Evolutionary conservation across 2,113 vertebrate genomes (phyloP).

Genomic region (Furnarius figulus): DNA sequence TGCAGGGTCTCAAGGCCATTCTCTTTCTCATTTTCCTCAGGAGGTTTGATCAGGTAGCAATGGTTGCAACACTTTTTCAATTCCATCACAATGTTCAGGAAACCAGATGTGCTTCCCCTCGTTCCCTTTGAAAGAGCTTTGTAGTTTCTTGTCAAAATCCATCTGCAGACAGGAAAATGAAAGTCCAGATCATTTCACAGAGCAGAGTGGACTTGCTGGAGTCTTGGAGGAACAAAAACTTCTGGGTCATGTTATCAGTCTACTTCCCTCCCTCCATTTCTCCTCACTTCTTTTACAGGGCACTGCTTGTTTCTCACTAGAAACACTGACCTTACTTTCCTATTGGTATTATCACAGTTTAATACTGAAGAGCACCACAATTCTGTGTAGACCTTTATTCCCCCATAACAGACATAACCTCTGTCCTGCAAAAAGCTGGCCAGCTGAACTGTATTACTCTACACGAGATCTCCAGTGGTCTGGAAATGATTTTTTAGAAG

Average conservation of each 20-base stretch:
- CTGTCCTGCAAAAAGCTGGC: background rate
- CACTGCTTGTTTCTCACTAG: background rate
- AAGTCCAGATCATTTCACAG: background rate
- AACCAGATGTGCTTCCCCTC: constrained; percentile 92
- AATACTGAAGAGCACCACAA: background rate
- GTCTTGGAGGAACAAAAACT: background rate
- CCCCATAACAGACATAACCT: background rate
- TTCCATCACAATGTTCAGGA: constrained; percentile 99
- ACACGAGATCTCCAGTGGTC: background rate
- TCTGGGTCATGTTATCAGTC: background rate
- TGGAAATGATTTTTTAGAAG: background rate
- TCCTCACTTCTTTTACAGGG: background rate
- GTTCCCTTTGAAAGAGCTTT: constrained; percentile 93
- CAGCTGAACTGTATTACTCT: background rate
- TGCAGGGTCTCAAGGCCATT: constrained; percentile 82
- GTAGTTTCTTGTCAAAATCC: constrained; percentile 99
- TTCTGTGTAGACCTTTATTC: background rate
- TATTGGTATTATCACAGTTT: background rate
- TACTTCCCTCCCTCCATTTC: background rate
- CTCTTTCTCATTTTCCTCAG: constrained; percentile 85
- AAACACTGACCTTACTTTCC: background rate
- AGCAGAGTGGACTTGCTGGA: background rate
- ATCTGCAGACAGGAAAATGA: constrained; percentile 76
- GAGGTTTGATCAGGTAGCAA: constrained; percentile 90
- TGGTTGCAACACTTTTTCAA: constrained; percentile 99